phyloP scores from a whole-genome alignment of 2,888 invertebrate genomes.

The Dysmachus trigonus region DNA sequence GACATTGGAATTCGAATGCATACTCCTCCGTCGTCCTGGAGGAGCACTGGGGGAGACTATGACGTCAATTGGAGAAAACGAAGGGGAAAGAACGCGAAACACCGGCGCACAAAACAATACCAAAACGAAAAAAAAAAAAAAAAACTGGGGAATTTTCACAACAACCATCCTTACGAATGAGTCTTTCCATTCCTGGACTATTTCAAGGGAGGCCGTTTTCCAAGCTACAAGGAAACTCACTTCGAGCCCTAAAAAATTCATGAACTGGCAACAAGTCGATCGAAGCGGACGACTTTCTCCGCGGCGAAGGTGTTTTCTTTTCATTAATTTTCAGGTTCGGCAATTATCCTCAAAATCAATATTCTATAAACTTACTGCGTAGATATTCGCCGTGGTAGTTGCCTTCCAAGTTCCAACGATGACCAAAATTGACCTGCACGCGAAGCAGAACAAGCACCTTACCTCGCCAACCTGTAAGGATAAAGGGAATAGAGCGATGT shows the following conservation, averaged over 20 bases:
- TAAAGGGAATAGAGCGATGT: neutral
- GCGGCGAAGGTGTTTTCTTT: neutral
- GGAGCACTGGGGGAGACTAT: conserved; percentile 15
- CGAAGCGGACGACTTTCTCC: neutral
- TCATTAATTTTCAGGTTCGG: neutral
- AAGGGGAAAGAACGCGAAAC: neutral
- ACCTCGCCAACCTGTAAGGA: neutral
- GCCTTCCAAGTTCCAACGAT: neutral
- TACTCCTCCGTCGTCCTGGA: neutral
- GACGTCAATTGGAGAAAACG: conserved; percentile 27
- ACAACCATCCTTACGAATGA: neutral
- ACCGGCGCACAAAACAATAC: neutral
- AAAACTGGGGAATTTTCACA: conserved; percentile 25
- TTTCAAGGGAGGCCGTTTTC: neutral
- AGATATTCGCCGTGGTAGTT: neutral
- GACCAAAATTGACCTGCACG: neutral
- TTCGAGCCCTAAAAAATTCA: neutral
- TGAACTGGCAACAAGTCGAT: conserved; percentile 8
- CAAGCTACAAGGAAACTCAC: neutral
- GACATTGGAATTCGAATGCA: conserved; percentile 12
- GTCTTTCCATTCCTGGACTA: neutral
- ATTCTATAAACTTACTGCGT: neutral
- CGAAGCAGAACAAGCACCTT: neutral
- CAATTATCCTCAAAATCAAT: neutral
- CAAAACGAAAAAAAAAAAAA: too few relatives aligned